A percentile compares a stretch with the other conserved stretches of the same genome.
Evolutionary conservation across 1,140 invertebrate genomes (phyloP).

Genomic region (Zophobas morio): DNA sequence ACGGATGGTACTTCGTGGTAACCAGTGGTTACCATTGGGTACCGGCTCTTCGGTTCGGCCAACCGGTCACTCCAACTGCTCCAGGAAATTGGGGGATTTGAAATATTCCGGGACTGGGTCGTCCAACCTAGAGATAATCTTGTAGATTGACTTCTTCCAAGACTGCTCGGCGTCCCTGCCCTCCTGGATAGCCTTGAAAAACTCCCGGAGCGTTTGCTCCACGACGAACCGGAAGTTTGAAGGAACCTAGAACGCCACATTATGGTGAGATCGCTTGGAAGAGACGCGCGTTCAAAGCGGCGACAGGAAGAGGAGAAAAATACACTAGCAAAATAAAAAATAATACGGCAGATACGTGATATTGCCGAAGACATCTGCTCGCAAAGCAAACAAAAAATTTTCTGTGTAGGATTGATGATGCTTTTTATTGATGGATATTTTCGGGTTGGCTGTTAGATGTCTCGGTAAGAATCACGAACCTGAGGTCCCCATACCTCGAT

Average conservation of each 20-base stretch:
- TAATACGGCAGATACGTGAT: constrained; percentile 48
- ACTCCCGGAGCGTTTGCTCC: constrained; percentile 97
- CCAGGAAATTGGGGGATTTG: constrained; percentile 99
- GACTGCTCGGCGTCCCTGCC: constrained; percentile 98
- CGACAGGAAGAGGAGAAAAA: constrained; percentile 1
- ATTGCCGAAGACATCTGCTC: constrained; percentile 54
- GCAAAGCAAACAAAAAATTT: constrained; percentile 45
- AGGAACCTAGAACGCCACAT: constrained; percentile 84
- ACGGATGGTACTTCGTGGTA: constrained; percentile 50
- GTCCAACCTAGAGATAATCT: constrained; percentile 98
- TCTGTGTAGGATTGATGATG: constrained; percentile 17
- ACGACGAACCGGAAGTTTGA: constrained; percentile 96
- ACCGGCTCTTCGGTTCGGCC: constrained; percentile 53
- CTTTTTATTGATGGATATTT: constrained; percentile 25
- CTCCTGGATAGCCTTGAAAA: constrained; percentile 97
- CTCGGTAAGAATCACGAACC: constrained; percentile 70
- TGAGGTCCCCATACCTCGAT: constrained; percentile 92
- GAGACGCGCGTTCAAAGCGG: background rate
- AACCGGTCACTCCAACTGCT: constrained; percentile 92
- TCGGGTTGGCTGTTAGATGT: constrained; percentile 56
- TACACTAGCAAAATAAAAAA: constrained; percentile 29
- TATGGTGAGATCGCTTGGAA: background rate
- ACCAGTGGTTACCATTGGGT: constrained; percentile 52
- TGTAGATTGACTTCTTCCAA: constrained; percentile 99
- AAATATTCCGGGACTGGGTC: constrained; percentile 99